Evolutionary conservation across 2,797 vertebrate genomes (phyloP).

Genomic region (Pachyuromys duprasi): DNA sequence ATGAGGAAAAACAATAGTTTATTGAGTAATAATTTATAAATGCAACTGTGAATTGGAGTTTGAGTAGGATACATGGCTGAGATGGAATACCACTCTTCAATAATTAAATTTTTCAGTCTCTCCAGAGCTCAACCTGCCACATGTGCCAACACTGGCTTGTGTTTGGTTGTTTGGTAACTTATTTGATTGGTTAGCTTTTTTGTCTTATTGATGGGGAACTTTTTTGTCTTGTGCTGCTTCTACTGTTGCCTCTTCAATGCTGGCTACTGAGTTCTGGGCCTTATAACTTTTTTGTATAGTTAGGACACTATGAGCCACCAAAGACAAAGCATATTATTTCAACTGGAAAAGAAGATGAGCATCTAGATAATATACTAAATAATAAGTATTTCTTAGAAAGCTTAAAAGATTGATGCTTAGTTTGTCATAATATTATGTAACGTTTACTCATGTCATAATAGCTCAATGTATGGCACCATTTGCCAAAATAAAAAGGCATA

Average conservation of each 20-base stretch:
- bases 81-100: background rate
- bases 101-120: background rate
- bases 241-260: background rate
- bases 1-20: background rate
- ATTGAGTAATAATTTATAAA: background rate
- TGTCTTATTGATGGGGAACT: background rate
- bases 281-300: background rate
- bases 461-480: background rate
- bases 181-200: background rate
- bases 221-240: background rate
- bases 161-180: background rate
- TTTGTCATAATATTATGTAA: background rate
- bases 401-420: background rate
- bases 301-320: background rate
- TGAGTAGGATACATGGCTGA: background rate
- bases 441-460: background rate
- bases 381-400: background rate
- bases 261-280: background rate
- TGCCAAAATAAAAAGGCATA: background rate
- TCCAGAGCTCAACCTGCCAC: background rate
- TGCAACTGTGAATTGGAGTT: background rate
- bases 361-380: background rate
- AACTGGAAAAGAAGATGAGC: background rate
- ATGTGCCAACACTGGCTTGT: background rate
- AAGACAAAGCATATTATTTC: slow-evolving; percentile 21